Evolutionary conservation across 2,113 vertebrate species (phyloP), one percentile per base, ranked within the genome.

Genomic region (Cyprinodon variegatus): DNA sequence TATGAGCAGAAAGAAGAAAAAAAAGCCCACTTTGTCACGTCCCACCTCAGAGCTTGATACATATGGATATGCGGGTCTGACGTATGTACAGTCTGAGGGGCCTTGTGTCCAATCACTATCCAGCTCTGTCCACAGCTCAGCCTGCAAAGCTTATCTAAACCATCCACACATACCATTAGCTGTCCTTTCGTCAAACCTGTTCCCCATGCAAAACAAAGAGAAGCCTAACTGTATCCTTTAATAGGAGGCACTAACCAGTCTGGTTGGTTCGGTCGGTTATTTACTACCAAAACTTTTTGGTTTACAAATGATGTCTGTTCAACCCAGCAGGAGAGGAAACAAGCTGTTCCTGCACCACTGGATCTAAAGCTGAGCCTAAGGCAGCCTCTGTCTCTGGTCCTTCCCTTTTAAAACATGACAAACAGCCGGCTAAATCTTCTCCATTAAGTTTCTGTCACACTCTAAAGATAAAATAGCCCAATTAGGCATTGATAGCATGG

Each of bases 21-120:
- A 90, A 86, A 76, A 71, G 83, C 81, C 29, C 57, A 86, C 88
- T 88, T 86, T 88, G 91, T 88, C 81, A 74, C 78, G 72, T 84
- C 80, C 87, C 86, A 91, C 90, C 90, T 91, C 91, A 78, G 74
- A 83, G 79, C 76, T 57, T 68, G 14, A 69, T 80, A 77, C 83
- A 86, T 83, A 86, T 86, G 73, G 73, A 89, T 78, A 74, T 61
- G n/a, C 66, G 70, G 77, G 69, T 62, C 71, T 80, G 82, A 82
- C 82, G 53, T 80, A 73, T 46, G 46, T 79, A 75, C 59, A 75
- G 78, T 77, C 76, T 3, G 61, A 73, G 65, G 60, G 72, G 15
- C 46, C 65, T 70, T 13, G 62, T 10, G 37, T 57, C 82, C 86
- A 75, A 66, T 81, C 68, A 57, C 74, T 61, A 57, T 60, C 74